These are phyloP conservation scores for Corydoras sp. DNA, from an alignment of 2,113 vertebrate species.

Conservation along the genomic window DNA sequence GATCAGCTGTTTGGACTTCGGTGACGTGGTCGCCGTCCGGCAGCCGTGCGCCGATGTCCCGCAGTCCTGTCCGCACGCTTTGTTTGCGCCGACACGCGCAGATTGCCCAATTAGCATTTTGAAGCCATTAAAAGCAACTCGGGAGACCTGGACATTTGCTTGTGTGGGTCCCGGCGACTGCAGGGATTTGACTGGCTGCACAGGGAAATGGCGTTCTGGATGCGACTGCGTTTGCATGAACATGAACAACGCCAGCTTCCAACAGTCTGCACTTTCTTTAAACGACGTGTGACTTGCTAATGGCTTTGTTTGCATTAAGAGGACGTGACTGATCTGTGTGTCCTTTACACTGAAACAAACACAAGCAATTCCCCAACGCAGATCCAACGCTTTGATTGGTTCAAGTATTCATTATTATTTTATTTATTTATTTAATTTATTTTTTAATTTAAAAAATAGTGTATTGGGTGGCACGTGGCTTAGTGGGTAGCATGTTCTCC, in stretches of 20 bases:
- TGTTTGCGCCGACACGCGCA: conserved; percentile 63
- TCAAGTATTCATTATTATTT: too few species aligned
- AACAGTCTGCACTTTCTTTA: neutral
- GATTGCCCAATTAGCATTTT: conserved; percentile 67
- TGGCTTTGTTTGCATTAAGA: too few species aligned
- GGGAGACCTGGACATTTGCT: conserved; percentile 57
- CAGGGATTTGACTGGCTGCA: conserved; percentile 40
- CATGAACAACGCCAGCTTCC: conserved; percentile 10
- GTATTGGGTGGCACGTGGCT: neutral
- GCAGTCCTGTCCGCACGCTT: conserved; percentile 54
- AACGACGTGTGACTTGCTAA: too few species aligned
- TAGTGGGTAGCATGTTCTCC: too few species aligned
- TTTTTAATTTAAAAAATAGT: neutral
- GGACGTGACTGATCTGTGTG: too few species aligned
- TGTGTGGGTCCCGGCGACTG: conserved; percentile 46
- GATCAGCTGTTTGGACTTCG: too few species aligned
- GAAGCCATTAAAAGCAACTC: conserved; percentile 58
- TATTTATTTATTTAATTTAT: neutral
- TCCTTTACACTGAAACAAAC: too few species aligned
- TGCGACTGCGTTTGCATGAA: too few species aligned
- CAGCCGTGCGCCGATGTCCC: conserved; percentile 19
- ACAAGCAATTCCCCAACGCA: too few species aligned
- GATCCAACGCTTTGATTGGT: too few species aligned
- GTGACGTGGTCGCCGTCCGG: too few species aligned
- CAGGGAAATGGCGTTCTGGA: conserved; percentile 28